Base-by-base conservation (phyloP, 2,797 vertebrate species). In the Alca torda region DNA sequence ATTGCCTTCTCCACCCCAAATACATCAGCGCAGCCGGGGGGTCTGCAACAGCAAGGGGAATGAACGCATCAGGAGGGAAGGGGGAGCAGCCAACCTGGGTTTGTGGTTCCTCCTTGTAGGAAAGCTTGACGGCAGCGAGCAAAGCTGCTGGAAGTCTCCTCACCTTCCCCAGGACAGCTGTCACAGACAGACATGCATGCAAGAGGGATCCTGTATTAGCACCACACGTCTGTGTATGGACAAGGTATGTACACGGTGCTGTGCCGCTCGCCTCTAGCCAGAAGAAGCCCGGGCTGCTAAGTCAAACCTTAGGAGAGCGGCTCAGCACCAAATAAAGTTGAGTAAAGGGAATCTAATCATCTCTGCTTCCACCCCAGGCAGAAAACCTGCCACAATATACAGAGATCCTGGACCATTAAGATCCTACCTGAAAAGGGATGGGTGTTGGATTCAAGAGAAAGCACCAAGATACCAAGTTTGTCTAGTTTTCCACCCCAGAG, bases 191-290 rank as follows among this genome's bases (percentile, higher is more conserved):
- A 72, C 53, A 43, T 31, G 54, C 18, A 10, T 6, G 23, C 16
- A 31, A 43, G 28, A n/a, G 7, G 6, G 41, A 48, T 37, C 28
- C 33, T 57, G 10, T 5, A 6, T n/a, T 37, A 84, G 4, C 14
- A 61, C 13, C 1, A 0, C 61, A 16, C 1, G 0, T 15, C 20
- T n/a, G 11, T 13, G 54, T 56, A 56, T 20, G 54, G 19, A 60
- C 57, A 59, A 16, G 9, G 23, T 59, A 35, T 16, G n/a, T 25
- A 59, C 28, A 31, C 31, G 15, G 24, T 39, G 57, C 48, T 54
- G 16, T 19, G 8, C 10, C 0, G 3, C 46, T 61, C 8, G 0
- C 9, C 60, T 35, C 11, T 11, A 46, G 24, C 45, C 57, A 67
- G 13, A 17, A 80, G 51, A 17, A 80, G 28, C 33, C 17, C 35